Base-by-base conservation (phyloP, 2,797 vertebrate species). In the Acrossocheilus wenchowensis region DNA sequence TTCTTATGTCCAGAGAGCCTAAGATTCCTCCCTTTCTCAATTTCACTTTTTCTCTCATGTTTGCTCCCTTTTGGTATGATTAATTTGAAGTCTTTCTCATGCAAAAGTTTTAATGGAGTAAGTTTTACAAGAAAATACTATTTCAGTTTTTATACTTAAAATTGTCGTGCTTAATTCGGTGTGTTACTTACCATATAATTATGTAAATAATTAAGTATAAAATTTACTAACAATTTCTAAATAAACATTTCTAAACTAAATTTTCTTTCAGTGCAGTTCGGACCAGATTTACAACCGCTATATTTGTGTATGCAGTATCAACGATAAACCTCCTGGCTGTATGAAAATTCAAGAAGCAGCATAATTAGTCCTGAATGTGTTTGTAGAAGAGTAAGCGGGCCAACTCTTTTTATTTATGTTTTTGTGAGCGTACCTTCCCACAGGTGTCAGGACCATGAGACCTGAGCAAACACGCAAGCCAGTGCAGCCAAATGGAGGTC, bases 381-480 rank as follows among this genome's bases (percentile, higher is more conserved):
- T 57, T 85, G 75, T 9, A 17, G 14, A 79, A 15, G 39, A 79
- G 77, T 43, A 34, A 68, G 19, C 79, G 2, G 41, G 62, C 62
- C 79, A 68, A 10, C 62, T 64, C 2, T 81, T 79, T 12, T 81
- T 68, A 36, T 68, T 68, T 81, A 69, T 81, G 45, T 64, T 54
- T 45, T 85, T 64, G n/a, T 77, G 43, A 62, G 64, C 50, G 48
- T 68, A 43, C 83, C 64, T 78, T 68, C 48, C 48, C 83, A 85
- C 75, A 79, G 83, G 83, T 85, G 83, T 85, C 75, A 41, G 75
- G 43, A 10, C 73, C 45, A 41, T 14, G 62, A 60, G 83, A 78
- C 83, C 83, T 85, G 83, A 85, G 64, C 75, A 71, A 78, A 79
- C 75, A 85, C 5, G 83, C 83, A 85, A 60, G 39, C 72, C 68